Base-by-base conservation (phyloP, 2,888 invertebrate species). In the Clivina fossor region DNA sequence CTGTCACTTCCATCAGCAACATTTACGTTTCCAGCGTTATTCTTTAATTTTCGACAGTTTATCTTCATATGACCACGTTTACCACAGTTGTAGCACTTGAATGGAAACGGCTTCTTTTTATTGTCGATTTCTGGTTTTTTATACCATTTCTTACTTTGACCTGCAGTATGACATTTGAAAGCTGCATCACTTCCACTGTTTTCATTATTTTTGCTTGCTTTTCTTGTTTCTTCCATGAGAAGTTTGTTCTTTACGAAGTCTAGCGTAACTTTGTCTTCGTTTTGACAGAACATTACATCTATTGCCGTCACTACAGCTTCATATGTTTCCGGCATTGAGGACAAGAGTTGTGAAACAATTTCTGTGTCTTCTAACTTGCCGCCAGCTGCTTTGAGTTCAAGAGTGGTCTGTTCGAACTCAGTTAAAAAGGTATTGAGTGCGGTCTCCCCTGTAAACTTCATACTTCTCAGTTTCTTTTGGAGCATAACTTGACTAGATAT, bases 51-150 rank as follows among this genome's bases (percentile, higher is more conserved):
- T 15, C 33, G 38, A 26, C 58, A 61, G 13, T 59, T 30, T 13
- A n/a, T 46, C 22, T 41, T 56, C 28, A 51, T 59, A 24, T 61
- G 54, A 5, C 61, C 61, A n/a, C 30, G 22, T n/a, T 20, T 28
- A 13, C 58, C 58, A 60, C 61, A 61, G 13, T 18, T 13, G 35
- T 58, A 38, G 24, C 61, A 57, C 46, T 49, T 56, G 47, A 51
- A 57, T 32, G 48, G 53, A 48, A 58, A 56, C 18, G 16, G 18
- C 9, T 33, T 40, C 30, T 37, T 43, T 26, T 11, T 13, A 30
- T 40, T 32, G 8, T 47, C 15, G 2, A 9, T 11, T 3, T 18
- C 18, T 9, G 9, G 11, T 18, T 9, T n/a, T 32, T 15, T n/a
- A n/a, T 7, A 32, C 32, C 4, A 7, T n/a, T 4, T n/a, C 13